phyloP scores from a whole-genome alignment of 2,113 vertebrate genomes.

The Australoheros scitulus region DNA sequence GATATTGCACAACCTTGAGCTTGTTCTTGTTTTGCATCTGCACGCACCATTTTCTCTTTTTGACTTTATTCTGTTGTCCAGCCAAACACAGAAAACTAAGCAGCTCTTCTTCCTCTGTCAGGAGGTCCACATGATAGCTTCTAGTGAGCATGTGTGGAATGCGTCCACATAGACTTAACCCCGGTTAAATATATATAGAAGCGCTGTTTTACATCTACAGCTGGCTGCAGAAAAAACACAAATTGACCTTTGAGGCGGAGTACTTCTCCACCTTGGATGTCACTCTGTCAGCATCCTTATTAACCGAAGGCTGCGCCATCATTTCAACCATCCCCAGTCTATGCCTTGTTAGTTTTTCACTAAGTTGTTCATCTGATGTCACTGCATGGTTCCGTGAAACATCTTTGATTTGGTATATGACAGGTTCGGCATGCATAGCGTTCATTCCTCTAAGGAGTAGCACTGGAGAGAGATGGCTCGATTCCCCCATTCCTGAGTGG shows the following conservation, averaged over 20 bases:
- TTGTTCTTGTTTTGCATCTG: background rate
- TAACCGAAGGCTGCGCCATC: background rate
- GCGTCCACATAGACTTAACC: background rate
- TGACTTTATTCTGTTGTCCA: slow-evolving; percentile 4
- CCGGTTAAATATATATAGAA: background rate
- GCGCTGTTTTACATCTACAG: background rate
- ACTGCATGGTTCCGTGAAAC: background rate
- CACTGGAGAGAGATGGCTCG: slow-evolving; percentile 47
- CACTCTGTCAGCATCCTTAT: background rate
- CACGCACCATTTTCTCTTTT: background rate
- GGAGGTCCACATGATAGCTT: background rate
- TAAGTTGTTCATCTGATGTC: slow-evolving; percentile 26
- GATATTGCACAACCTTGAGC: background rate
- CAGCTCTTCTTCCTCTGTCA: background rate
- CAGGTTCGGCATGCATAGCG: slow-evolving; percentile 25
- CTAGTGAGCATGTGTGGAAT: background rate
- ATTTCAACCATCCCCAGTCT: background rate
- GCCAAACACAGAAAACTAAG: slow-evolving; percentile 8
- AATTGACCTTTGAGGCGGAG: background rate
- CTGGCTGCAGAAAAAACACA: background rate
- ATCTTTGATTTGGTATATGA: slow-evolving; percentile 33
- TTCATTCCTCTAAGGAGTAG: slow-evolving; percentile 58
- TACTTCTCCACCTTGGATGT: background rate
- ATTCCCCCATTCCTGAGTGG: slow-evolving; percentile 66
- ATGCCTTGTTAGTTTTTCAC: background rate